A percentile compares a stretch with the other conserved stretches of the same genome.
Evolutionary conservation across 2,888 invertebrate genomes (phyloP).

Genomic region (Hirtodrosophila confusa): DNA sequence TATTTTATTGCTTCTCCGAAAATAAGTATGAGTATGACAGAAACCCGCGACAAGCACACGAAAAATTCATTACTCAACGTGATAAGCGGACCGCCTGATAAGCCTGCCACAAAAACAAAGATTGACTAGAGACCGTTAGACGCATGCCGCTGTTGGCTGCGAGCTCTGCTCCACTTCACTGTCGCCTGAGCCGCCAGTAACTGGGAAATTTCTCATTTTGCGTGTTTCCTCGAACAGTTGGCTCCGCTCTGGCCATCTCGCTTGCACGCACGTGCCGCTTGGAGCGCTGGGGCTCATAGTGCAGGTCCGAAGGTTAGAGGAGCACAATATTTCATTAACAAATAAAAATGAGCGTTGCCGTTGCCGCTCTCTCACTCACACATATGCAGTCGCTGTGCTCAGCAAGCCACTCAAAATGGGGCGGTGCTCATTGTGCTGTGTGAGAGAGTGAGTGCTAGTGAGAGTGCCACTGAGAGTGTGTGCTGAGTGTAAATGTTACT

Average conservation of each 20-base stretch:
- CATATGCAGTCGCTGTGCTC: conserved; percentile 16
- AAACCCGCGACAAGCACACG: conserved; percentile 42
- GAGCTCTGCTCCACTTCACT: conserved; percentile 63
- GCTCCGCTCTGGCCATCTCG: conserved; percentile 42
- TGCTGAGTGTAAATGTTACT: conserved; percentile 25
- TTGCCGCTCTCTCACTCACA: conserved; percentile 18
- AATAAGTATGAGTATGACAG: conserved; percentile 17
- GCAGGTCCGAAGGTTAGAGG: conserved; percentile 54
- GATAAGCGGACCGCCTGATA: conserved; percentile 65
- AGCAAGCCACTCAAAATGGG: conserved; percentile 39
- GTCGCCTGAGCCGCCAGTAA: conserved; percentile 59
- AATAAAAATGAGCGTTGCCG: conserved; percentile 65
- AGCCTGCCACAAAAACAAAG: conserved; percentile 41
- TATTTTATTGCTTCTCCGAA: conserved; percentile 58
- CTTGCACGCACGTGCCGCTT: conserved; percentile 43
- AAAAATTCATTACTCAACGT: conserved; percentile 57
- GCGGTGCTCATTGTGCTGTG: conserved; percentile 29
- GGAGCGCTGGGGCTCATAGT: conserved; percentile 32
- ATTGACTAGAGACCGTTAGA: conserved; percentile 49
- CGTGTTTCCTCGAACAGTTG: conserved; percentile 43
- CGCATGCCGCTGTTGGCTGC: conserved; percentile 30
- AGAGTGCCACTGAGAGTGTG: conserved; percentile 1
- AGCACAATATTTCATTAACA: conserved; percentile 73
- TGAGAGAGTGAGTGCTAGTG: conserved; percentile 12
- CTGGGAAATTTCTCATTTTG: conserved; percentile 63